These are phyloP conservation scores for Eutrigla gurnardus DNA, from an alignment of 2,797 vertebrate genomes.

Conservation along the genomic window DNA sequence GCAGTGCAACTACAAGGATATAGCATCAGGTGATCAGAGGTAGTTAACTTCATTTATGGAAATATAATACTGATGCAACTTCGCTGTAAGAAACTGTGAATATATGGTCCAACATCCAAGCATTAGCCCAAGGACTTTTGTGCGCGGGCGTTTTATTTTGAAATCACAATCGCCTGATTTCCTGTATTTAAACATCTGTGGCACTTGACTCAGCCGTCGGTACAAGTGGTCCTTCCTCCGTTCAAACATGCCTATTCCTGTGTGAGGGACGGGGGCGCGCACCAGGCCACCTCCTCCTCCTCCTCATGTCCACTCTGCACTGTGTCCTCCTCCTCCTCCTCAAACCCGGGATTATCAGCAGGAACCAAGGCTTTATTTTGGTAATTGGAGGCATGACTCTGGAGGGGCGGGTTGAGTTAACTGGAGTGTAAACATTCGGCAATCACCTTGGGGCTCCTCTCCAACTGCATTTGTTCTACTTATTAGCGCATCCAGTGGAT, in stretches of 20 bases:
- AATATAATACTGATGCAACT: neutral
- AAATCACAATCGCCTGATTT: slow-evolving; percentile 22
- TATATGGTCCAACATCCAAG: neutral
- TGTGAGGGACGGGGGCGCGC: slow-evolving; percentile 81
- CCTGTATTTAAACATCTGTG: slow-evolving; percentile 29
- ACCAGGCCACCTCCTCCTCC: slow-evolving; percentile 75
- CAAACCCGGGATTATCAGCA: slow-evolving; percentile 47
- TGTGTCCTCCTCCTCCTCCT: slow-evolving; percentile 38
- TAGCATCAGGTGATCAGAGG: fast-evolving
- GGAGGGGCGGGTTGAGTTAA: slow-evolving; percentile 61
- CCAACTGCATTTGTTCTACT: slow-evolving; percentile 64
- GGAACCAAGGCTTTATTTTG: slow-evolving; percentile 65
- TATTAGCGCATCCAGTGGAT: slow-evolving; percentile 55
- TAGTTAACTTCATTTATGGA: fast-evolving
- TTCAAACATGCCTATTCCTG: slow-evolving; percentile 76
- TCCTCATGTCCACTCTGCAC: slow-evolving; percentile 47
- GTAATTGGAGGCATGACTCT: slow-evolving; percentile 66
- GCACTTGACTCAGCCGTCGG: slow-evolving; percentile 65
- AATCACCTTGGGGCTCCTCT: slow-evolving; percentile 61
- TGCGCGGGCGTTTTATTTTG: slow-evolving; percentile 54
- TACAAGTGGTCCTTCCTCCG: slow-evolving; percentile 70
- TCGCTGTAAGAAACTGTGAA: neutral
- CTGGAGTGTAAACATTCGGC: slow-evolving; percentile 65
- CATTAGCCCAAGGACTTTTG: neutral
- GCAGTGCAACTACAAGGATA: fast-evolving